Base-by-base conservation (phyloP, 1,140 invertebrate genomes). In the Drosophila ogumai region DNA sequence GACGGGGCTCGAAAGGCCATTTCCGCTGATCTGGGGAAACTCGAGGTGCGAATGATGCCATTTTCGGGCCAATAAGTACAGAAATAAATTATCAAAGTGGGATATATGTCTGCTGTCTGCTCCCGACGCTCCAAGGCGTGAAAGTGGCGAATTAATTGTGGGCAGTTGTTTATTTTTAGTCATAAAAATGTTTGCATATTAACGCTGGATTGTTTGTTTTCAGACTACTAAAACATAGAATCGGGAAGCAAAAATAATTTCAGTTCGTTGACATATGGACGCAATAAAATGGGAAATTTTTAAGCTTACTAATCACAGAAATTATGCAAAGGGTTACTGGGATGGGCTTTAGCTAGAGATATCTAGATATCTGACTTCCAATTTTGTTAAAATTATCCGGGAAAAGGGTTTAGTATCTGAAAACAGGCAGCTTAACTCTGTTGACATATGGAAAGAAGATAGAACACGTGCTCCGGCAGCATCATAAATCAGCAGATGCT, bases 151-250 rank as follows among this genome's bases (percentile, higher is more conserved):
- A 65, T 47, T 67, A 59, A 52, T 52, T 73, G 43, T 60, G 41
- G 40, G 44, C 28, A 32, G 59, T 74, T 88, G 82, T 88, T 88
- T 87, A 87, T 88, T 88, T 88, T 87, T 77, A 82, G 72, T 80
- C 76, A 80, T 87, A 73, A 80, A 78, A 87, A 74, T 88, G 66
- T 80, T 87, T 82, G 79, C 84, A 82, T 71, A 67, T 79, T 52
- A 87, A 73, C 71, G 68, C 46, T 65, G 17, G 38, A 55, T 66
- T 88, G 84, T 84, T 88, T 84, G 76, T 61, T 80, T 80, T 52
- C 41, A 36, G 36, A 22, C 43, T 28, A 41, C 49, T 28, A 12
- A n/a, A 63, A 31, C 8, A 17, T 15, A 32, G 6, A 28, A 32
- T 22, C 28, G 46, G 28, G 17, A 34, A 68, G 43, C 8, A 3